Evolutionary conservation across 2,113 vertebrate genomes (phyloP).

Genomic region (Natator depressus): DNA sequence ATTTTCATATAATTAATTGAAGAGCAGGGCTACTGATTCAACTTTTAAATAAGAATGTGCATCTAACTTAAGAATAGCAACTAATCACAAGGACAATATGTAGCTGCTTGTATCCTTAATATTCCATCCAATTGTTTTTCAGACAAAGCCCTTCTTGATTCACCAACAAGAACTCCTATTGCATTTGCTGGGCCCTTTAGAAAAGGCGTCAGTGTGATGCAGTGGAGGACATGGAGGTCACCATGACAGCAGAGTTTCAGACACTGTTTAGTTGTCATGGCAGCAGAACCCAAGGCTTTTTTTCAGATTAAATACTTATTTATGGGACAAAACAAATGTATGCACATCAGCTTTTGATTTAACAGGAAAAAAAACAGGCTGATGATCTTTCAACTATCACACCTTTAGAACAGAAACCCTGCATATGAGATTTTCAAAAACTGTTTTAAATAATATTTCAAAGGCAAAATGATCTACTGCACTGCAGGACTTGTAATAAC

Average conservation of each 20-base stretch:
- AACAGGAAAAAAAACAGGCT: conserved; percentile 23
- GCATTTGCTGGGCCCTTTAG: conserved; percentile 25
- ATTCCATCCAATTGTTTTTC: neutral
- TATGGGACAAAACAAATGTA: conserved; percentile 65
- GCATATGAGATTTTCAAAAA: conserved; percentile 55
- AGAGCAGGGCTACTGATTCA: neutral
- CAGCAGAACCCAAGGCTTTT: conserved; percentile 66
- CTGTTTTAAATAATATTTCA: conserved; percentile 25
- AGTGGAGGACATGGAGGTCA: conserved; percentile 46
- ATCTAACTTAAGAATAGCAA: neutral
- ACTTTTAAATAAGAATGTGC: neutral
- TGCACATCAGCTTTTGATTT: conserved; percentile 48
- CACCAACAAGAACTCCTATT: neutral
- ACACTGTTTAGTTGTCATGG: conserved; percentile 70
- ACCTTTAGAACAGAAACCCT: conserved; percentile 28
- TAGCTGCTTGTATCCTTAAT: neutral
- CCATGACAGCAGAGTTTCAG: conserved; percentile 55
- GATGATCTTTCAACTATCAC: conserved; percentile 7
- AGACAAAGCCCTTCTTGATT: neutral
- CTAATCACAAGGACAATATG: neutral
- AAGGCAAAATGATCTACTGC: conserved; percentile 17
- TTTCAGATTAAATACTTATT: conserved; percentile 64
- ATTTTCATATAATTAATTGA: neutral
- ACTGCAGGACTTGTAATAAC: neutral
- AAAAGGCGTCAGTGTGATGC: conserved; percentile 35